Percentiles rank a stretch among this genome's conserved stretches.
These are phyloP conservation scores for Cladopsammia gracilis DNA, from an alignment of 64 coral and sea anemone species.

Conservation along the genomic window DNA sequence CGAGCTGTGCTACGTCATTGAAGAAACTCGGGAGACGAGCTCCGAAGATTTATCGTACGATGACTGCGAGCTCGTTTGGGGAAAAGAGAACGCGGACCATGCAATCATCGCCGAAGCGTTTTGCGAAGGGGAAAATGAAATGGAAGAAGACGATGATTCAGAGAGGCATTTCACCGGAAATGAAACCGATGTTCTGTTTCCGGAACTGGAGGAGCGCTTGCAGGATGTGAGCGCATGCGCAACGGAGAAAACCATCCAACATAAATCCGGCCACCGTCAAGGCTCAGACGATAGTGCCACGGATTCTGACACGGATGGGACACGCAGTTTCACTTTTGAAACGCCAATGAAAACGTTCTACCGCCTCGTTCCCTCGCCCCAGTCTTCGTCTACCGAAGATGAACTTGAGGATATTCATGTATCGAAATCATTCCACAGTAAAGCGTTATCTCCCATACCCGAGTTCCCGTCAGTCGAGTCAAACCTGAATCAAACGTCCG, in stretches of 20 bases:
- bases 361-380: conserved; percentile 91
- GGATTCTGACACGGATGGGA: conserved; percentile 23
- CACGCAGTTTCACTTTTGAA: conserved; percentile 43
- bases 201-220: conserved; percentile 73
- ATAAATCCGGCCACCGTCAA: conserved; percentile 9
- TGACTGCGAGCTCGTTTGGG: conserved; percentile 76
- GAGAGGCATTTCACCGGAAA: conserved; percentile 27
- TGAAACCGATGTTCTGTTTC: conserved; percentile 44
- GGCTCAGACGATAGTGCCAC: conserved; percentile 70
- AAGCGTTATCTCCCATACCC: conserved; percentile 85
- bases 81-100: conserved; percentile 73
- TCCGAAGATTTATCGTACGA: conserved; percentile 89
- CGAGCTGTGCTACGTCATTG: conserved; percentile 55
- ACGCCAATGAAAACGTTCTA: conserved; percentile 94
- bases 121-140: conserved; percentile 26
- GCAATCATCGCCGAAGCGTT: conserved; percentile 70
- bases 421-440: conserved; percentile 57
- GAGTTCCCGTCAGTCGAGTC: conserved; percentile 87
- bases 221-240: not conserved
- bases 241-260: not conserved
- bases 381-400: conserved; percentile 93
- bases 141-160: conserved; percentile 30
- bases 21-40: conserved; percentile 69
- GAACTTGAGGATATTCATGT: conserved; percentile 73
- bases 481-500: conserved; percentile 40